Percentiles rank a stretch among this genome's conserved stretches.
Conservation (phyloP, 2,888 invertebrate genomes). For the Dermolepida albohirtum region DNA sequence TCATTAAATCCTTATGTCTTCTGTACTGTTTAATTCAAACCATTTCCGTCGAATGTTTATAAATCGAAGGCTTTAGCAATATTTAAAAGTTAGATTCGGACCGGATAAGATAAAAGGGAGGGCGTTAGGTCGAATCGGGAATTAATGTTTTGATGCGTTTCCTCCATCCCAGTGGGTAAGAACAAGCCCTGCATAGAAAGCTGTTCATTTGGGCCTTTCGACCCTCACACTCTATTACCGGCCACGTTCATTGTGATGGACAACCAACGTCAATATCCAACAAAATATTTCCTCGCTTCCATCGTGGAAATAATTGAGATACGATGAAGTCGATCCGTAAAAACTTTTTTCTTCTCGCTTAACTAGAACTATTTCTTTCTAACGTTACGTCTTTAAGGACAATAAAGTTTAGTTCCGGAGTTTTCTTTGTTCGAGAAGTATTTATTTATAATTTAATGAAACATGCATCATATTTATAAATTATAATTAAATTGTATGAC, state of each 20-base stretch:
- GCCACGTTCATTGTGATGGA: slow-evolving; percentile 48
- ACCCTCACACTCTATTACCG: slow-evolving; percentile 41
- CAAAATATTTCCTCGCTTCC: slow-evolving; percentile 45
- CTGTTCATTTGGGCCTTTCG: slow-evolving; percentile 47
- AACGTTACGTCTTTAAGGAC: slow-evolving; percentile 10
- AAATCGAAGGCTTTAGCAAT: slow-evolving; percentile 29
- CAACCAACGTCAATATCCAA: slow-evolving; percentile 48
- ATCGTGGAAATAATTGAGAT: slow-evolving; percentile 37
- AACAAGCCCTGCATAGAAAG: slow-evolving; percentile 49
- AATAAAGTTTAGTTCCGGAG: background rate
- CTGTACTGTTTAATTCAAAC: slow-evolving; percentile 34
- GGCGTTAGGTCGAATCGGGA: slow-evolving; percentile 39
- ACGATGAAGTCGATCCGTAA: slow-evolving; percentile 28
- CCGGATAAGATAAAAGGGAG: slow-evolving; percentile 37
- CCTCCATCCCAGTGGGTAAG: slow-evolving; percentile 35
- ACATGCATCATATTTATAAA: too few relatives aligned
- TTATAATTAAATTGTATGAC: too few relatives aligned
- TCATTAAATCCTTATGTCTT: slow-evolving; percentile 22
- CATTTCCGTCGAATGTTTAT: slow-evolving; percentile 28
- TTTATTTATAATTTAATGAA: too few relatives aligned
- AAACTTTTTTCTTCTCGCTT: slow-evolving; percentile 3
- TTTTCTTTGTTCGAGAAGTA: too few relatives aligned
- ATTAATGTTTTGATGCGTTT: slow-evolving; percentile 44
- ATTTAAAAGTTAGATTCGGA: slow-evolving; percentile 36
- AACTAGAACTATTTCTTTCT: slow-evolving; percentile 17